These are phyloP conservation scores for Aspiorhynchus laticeps DNA, from an alignment of 2,113 vertebrate species.

Conservation along the genomic window DNA sequence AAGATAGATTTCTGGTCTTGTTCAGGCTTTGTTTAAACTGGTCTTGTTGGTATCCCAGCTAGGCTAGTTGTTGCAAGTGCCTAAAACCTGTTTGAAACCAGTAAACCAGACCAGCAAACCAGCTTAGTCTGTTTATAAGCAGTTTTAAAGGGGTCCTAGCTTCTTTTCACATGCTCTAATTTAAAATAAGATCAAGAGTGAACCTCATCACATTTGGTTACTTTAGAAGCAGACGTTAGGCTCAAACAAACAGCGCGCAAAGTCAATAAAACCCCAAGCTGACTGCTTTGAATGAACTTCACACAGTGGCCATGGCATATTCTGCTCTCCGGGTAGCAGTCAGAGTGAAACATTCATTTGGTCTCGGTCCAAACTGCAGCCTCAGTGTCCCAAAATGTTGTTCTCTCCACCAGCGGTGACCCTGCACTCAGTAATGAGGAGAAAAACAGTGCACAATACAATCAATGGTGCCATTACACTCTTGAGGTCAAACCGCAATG, in stretches of 20 bases:
- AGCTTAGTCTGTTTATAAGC: neutral
- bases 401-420: constrained; percentile 3
- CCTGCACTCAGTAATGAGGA: constrained; percentile 40
- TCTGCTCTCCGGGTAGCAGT: neutral
- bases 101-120: neutral
- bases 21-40: neutral
- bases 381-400: neutral
- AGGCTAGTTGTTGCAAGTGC: neutral
- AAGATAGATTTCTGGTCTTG: neutral
- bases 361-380: constrained; percentile 47
- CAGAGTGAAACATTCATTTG: constrained; percentile 46
- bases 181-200: neutral
- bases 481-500: constrained; percentile 28
- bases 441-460: constrained; percentile 47
- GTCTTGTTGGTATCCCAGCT: neutral
- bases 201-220: neutral
- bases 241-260: neutral
- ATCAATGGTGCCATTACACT: constrained; percentile 46
- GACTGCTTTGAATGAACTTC: constrained; percentile 9
- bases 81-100: neutral
- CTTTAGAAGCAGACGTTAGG: neutral
- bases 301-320: constrained; percentile 19
- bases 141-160: neutral
- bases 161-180: neutral
- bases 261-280: constrained; percentile 8